These are phyloP conservation scores for Ochropleura leucogaster DNA, from an alignment of 2,888 invertebrate genomes.

Conservation along the genomic window DNA sequence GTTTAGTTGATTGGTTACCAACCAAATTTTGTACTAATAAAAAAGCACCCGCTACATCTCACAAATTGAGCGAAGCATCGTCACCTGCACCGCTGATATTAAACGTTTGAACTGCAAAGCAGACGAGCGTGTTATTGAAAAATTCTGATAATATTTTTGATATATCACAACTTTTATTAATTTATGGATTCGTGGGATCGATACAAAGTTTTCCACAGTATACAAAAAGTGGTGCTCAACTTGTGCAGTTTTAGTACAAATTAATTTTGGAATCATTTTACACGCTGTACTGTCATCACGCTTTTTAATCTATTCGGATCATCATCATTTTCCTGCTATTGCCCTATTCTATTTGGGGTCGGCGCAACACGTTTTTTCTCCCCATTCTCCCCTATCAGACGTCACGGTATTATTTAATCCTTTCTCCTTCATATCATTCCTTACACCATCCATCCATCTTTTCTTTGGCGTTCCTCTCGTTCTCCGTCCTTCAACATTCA, in stretches of 20 bases:
- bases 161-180: slow-evolving; percentile 52
- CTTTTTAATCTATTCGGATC: no score
- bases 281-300: no score
- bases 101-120: slow-evolving; percentile 72
- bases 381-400: no score
- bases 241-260: no score
- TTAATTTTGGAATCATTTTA: neutral
- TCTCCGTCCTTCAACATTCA: no score
- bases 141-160: slow-evolving; percentile 68
- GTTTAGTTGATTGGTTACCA: neutral
- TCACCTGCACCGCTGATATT: slow-evolving; percentile 76
- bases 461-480: no score
- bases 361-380: no score
- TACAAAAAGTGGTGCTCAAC: neutral
- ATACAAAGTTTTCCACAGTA: neutral
- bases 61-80: slow-evolving; percentile 42
- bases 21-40: neutral
- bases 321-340: no score
- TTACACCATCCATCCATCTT: no score
- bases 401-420: no score
- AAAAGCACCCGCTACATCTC: slow-evolving; percentile 36
- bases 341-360: no score
- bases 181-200: slow-evolving; percentile 14
- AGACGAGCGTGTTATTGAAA: slow-evolving; percentile 70
- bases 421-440: no score